Evolutionary conservation across 1,140 invertebrate species (phyloP).

Genomic region (Arctopsyche grandis): DNA sequence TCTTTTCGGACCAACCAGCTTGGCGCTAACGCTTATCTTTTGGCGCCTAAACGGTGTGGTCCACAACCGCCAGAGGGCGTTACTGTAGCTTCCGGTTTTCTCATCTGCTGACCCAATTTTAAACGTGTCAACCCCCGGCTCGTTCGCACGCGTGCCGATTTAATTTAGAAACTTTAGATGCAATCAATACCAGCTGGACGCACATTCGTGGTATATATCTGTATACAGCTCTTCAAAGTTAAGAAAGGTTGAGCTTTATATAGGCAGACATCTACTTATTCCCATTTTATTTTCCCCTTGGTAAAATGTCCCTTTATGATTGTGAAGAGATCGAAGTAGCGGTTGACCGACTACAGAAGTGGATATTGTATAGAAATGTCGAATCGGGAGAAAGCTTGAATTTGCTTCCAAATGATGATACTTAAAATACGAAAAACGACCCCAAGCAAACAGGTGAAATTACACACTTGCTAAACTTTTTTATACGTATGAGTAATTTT

Average conservation of each 20-base stretch:
- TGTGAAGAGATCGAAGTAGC: neutral
- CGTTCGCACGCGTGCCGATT: neutral
- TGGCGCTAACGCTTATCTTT: neutral
- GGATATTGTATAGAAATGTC: neutral
- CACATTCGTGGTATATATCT: neutral
- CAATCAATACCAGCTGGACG: slow-evolving; percentile 3
- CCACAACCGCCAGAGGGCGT: neutral
- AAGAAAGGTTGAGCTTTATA: too few relatives aligned
- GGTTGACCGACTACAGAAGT: slow-evolving; percentile 10
- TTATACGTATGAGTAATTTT: too few relatives aligned
- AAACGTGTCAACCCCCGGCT: neutral
- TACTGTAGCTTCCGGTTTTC: neutral
- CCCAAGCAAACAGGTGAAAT: neutral
- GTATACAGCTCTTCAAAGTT: neutral
- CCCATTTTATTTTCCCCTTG: too few relatives aligned
- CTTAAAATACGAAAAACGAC: neutral
- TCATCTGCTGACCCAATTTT: slow-evolving; percentile 8
- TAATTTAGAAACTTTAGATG: slow-evolving; percentile 1
- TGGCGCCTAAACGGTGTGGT: neutral
- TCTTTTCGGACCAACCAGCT: neutral
- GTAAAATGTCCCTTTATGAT: too few relatives aligned
- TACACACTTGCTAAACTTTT: neutral
- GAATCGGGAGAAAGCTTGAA: neutral
- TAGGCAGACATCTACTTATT: too few relatives aligned
- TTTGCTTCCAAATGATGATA: neutral